Conservation (phyloP, 2,797 vertebrate genomes). For the Hapalemur alaotrensis region DNA sequence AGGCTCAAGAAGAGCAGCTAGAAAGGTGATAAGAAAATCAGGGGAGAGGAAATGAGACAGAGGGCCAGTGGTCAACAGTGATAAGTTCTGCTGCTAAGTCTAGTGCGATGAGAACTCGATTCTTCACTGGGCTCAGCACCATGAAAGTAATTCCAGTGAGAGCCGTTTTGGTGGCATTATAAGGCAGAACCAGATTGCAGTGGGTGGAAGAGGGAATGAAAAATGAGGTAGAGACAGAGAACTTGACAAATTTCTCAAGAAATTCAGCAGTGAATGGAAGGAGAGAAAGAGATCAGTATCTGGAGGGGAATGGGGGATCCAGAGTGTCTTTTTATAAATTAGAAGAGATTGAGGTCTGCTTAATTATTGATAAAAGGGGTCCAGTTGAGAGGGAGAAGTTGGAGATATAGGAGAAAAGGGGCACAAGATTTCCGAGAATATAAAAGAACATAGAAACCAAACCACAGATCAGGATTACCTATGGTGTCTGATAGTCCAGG, state of each 20-base stretch:
- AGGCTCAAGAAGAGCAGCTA: neutral
- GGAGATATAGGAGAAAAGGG: neutral
- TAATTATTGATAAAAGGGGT: neutral
- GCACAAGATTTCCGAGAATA: neutral
- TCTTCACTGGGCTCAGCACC: neutral
- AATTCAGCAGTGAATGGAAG: neutral
- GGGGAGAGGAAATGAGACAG: neutral
- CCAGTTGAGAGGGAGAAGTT: neutral
- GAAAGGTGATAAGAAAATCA: neutral
- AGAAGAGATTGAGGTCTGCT: neutral
- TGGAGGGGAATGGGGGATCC: neutral
- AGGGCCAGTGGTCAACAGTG: neutral
- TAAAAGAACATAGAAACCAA: neutral
- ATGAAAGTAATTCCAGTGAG: neutral
- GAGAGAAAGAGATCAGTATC: neutral
- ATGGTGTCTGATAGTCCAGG: neutral
- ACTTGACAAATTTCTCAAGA: neutral
- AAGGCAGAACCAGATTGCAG: neutral
- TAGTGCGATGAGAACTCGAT: neutral
- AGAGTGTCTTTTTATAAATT: neutral
- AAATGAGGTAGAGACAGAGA: neutral
- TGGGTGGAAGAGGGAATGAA: neutral
- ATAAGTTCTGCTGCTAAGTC: neutral
- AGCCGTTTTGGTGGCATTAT: neutral
- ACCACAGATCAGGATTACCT: neutral